phyloP scores from a whole-genome alignment of 2,888 invertebrate species.

The Drosophila kambysellisi region DNA sequence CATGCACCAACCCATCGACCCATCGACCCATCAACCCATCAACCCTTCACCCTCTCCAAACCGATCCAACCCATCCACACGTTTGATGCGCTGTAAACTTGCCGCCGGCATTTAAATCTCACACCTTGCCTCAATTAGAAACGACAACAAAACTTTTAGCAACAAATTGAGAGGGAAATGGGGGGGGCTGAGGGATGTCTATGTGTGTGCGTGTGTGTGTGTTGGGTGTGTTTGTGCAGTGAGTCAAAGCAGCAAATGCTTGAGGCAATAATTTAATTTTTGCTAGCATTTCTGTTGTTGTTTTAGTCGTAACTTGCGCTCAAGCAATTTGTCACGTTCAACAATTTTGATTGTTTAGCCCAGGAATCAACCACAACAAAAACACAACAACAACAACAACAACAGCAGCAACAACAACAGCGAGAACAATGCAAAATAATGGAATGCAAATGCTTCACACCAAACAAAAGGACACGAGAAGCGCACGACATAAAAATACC shows the following conservation, averaged over 20 bases:
- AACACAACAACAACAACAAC: constrained; percentile 14
- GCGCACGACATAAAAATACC: constrained; percentile 3
- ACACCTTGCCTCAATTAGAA: constrained; percentile 71
- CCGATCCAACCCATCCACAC: constrained; percentile 9
- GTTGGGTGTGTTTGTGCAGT: constrained; percentile 24
- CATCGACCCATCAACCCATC: background rate
- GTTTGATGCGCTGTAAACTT: constrained; percentile 59
- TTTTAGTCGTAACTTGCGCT: constrained; percentile 78
- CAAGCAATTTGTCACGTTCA: constrained; percentile 85
- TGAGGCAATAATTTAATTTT: constrained; percentile 72
- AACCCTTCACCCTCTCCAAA: background rate
- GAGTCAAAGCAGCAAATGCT: constrained; percentile 53
- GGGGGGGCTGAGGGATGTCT: background rate
- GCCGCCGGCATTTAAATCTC: constrained; percentile 74
- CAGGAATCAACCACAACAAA: constrained; percentile 45
- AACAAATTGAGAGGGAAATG: constrained; percentile 23
- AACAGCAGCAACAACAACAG: constrained; percentile 2
- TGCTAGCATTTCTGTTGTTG: constrained; percentile 45
- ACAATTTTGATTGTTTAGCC: constrained; percentile 78
- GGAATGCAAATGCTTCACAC: constrained; percentile 15
- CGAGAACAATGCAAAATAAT: constrained; percentile 29
- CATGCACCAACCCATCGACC: constrained; percentile 19
- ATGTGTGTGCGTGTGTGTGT: background rate
- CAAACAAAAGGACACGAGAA: background rate
- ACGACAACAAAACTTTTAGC: constrained; percentile 72